Base-by-base conservation (phyloP, 2,888 invertebrate species). In the Platycheirus albimanus region DNA sequence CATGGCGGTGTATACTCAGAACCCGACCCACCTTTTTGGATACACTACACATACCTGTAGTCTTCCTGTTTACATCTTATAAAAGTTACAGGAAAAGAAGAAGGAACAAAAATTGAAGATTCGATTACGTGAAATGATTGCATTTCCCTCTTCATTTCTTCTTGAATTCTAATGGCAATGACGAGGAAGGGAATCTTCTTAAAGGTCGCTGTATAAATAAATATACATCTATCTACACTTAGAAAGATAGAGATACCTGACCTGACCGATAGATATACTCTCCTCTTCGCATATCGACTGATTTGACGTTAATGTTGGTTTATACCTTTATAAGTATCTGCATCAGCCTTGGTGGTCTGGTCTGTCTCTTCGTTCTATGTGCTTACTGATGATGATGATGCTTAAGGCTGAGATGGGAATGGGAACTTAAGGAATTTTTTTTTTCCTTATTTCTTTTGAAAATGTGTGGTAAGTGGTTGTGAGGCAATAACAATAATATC, bases 271-370 rank as follows among this genome's bases (percentile, higher is more conserved):
- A 69, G 69, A 61, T 67, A 61, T n/a, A n/a, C n/a, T n/a, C n/a
- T n/a, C n/a, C n/a, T n/a, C 56, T 49, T 61, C 3, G 19, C 51
- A 30, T 52, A 69, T 52, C 51, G 67, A 61, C 38, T 61, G 52
- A 69, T 52, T 36, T 63, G 69, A 69, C 51, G 45, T 47, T 70
- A 64, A 70, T 70, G 77, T 51, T n/a, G 47, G 51, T 38, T 64
- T 69, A 52, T 77, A 30, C 58, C 58, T 58, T 38, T 45, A 30
- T 13, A 43, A 61, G 61, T 61, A 33, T 33, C 20, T 63, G 30
- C 56, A n/a, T n/a, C n/a, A 47, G 33, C 49, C 47, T 70, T 64
- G 77, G 77, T 77, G 77, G 70, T 77, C 77, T n/a, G n/a, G n/a
- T n/a, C n/a, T n/a, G n/a, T n/a, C n/a, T n/a, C n/a, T 64, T n/a